Percentiles rank a stretch among this genome's conserved stretches.
Evolutionary conservation across 2,888 invertebrate species (phyloP).

Genomic region (Cancer borealis): DNA sequence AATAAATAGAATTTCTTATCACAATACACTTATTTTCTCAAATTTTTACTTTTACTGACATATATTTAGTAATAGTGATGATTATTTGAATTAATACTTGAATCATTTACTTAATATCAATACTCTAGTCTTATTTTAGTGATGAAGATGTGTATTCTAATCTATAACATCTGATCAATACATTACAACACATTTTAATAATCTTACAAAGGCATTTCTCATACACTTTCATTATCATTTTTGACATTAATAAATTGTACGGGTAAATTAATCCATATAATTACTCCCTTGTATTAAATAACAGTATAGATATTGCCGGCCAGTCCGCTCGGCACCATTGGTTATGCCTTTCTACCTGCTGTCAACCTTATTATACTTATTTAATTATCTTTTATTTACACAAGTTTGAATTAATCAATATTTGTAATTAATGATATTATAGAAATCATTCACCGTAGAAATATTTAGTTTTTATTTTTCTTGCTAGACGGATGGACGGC

Average conservation of each 20-base stretch:
- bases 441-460: background rate
- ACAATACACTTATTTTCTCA: no score
- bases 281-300: background rate
- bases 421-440: background rate
- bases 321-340: no score
- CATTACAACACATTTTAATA: background rate
- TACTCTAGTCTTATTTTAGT: background rate
- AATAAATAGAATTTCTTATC: no score
- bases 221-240: background rate
- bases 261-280: background rate
- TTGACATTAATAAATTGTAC: background rate
- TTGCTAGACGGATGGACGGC: background rate
- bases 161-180: background rate
- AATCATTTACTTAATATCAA: background rate
- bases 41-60: background rate
- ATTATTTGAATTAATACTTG: background rate
- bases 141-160: background rate
- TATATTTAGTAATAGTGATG: background rate
- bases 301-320: no score
- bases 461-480: background rate
- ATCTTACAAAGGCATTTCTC: background rate
- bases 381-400: no score
- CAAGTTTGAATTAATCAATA: no score
- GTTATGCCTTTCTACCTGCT: no score
- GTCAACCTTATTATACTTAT: no score